Evolutionary conservation across 2,797 vertebrate genomes (phyloP), one percentile per base, ranked within the genome.

Genomic region (Gouania willdenowi): DNA sequence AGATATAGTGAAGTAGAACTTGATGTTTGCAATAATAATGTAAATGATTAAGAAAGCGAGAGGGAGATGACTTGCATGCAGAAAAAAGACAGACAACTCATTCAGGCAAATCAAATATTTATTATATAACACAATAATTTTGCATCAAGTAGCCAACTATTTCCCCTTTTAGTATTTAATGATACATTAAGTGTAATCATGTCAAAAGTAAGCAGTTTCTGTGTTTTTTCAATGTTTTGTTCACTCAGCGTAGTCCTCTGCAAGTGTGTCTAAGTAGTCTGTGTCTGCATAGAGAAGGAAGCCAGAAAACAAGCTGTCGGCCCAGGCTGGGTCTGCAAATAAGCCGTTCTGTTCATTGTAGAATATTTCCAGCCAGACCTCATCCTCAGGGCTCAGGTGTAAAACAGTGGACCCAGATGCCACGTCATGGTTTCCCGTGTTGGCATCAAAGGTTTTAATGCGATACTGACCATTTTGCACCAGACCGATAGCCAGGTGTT

Each of bases 351-450:
- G 97, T 72, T 98, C 95, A 0, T 79, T 65, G 62, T 88, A 98
- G 84, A 99, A 98, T 70, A 99, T 98, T 71, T 99, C 92, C 77
- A 99, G 81, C 95, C 96, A 99, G 23, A 99, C 96, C 75, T 98
- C 94, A 0, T 99, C 97, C 49, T 98, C 97, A 9, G 95, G 90
- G 72, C 94, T 92, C 52, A 99, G 90, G 48, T 88, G 93, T 71
- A 98, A 91, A 36, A 93, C 88, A 0, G 93, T 97, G 35, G 95
- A 97, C 8, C 94, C 94, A 0, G 97, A 99, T 1, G 97, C 94
- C 27, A 98, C 92, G 0, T 99, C 95, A 0, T 98, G 94, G 80
- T 98, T 98, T 22, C 96, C 95, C 0, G 97, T 99, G 86, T 98
- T 99, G 0, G 94, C 95, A 0, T 99, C 97, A 1, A 93, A 98